These are phyloP conservation scores for Acanthis flammea DNA, from an alignment of 2,797 vertebrate species.

Conservation along the genomic window DNA sequence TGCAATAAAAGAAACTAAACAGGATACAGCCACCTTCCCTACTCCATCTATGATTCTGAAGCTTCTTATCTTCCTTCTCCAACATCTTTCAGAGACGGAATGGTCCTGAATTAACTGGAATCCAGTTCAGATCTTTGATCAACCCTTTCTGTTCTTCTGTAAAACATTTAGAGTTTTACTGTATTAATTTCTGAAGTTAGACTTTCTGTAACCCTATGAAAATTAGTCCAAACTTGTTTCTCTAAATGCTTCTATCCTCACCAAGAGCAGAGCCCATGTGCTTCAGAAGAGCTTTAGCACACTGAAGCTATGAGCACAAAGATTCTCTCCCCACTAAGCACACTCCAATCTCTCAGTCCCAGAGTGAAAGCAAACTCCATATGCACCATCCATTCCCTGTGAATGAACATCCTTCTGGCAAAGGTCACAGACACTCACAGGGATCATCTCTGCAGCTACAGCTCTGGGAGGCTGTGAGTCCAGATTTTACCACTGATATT, in stretches of 20 bases:
- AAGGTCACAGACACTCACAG: not conserved
- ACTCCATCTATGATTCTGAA: not conserved
- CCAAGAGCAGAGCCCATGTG: not conserved
- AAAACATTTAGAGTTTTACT: not conserved
- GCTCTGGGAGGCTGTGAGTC: not conserved
- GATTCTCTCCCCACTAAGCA: not conserved
- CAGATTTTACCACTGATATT: not conserved
- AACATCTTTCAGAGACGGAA: not conserved
- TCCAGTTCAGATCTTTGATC: not conserved
- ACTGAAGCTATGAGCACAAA: rapidly evolving
- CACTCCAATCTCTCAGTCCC: not conserved
- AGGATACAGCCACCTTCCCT: not conserved
- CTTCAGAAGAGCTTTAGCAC: not conserved
- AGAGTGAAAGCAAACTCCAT: not conserved
- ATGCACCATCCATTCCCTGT: not conserved
- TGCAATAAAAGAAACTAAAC: not conserved
- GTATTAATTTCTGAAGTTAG: not conserved
- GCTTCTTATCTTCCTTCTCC: not conserved
- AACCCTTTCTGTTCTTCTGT: not conserved
- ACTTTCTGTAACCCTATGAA: not conserved
- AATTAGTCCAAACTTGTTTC: not conserved
- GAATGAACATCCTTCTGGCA: not conserved
- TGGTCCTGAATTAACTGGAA: not conserved
- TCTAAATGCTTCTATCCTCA: not conserved
- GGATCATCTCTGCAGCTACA: not conserved